These are phyloP conservation scores for Dicrostonyx torquatus DNA, from an alignment of 2,797 vertebrate species.

Conservation along the genomic window DNA sequence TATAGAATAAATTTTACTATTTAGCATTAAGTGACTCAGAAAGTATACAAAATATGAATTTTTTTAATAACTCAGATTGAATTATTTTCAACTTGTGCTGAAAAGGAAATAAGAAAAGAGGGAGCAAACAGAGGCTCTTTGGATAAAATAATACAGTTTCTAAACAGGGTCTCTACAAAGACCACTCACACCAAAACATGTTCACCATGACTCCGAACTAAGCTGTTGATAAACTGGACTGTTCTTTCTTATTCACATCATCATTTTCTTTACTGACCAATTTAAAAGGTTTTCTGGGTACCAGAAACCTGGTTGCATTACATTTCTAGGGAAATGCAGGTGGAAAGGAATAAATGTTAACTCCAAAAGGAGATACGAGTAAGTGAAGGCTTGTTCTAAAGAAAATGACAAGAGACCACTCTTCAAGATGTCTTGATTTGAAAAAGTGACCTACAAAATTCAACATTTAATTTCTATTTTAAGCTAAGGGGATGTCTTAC, in stretches of 20 bases:
- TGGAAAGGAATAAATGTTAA: background rate
- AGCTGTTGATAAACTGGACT: background rate
- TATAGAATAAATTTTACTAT: slow-evolving; percentile 32
- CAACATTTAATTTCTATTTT: background rate
- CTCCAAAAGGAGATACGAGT: slow-evolving; percentile 15
- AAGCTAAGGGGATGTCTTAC: background rate
- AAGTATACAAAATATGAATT: slow-evolving; percentile 3
- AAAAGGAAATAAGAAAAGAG: background rate
- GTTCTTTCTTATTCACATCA: slow-evolving; percentile 7
- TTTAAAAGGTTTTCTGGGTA: background rate
- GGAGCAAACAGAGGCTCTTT: background rate
- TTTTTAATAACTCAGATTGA: slow-evolving; percentile 29
- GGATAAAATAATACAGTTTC: background rate
- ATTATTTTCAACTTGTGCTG: background rate
- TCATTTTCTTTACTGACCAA: background rate
- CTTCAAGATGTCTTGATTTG: background rate
- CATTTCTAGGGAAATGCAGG: slow-evolving; percentile 29
- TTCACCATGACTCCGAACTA: background rate
- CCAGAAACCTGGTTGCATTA: background rate
- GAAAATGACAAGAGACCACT: background rate
- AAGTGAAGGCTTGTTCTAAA: slow-evolving; percentile 18
- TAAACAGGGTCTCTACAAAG: background rate
- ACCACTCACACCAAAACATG: background rate
- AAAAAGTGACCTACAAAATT: background rate
- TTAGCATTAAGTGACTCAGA: slow-evolving; percentile 35